Base-by-base conservation (phyloP, 1,140 invertebrate species). In the Globodera rostochiensis region DNA sequence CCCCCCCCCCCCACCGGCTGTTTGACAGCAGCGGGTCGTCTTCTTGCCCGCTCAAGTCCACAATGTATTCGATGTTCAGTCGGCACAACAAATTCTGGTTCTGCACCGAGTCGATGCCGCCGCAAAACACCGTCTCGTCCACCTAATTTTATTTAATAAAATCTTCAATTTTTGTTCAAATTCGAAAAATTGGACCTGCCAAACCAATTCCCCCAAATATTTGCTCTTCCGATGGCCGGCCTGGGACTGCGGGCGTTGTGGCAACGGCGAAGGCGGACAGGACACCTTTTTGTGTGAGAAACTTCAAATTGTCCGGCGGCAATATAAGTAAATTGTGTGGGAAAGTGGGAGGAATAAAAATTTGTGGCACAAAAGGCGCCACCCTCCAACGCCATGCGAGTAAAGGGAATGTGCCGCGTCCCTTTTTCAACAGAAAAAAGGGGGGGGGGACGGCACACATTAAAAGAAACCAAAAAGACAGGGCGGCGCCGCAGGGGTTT, bases 61-160 rank as follows among this genome's bases (percentile, higher is more conserved):
- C 86, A 74, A 85, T 84, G 74, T 85, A 87, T 69, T 85, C 85
- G 47, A 85, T 85, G 47, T 85, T 85, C 60, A 85, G 50, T 50
- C 84, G 84, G 75, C 84, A 85, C 9, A 85, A 64, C 45, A 85
- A 64, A 67, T 85, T 85, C 19, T 85, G 73, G 64, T 85, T 85
- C 77, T 84, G 81, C 9, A 73, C 84, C 11, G 84, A 83, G 25
- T 85, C 83, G 47, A 85, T 78, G 13, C 85, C 85, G n/a, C 84
- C 84, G 50, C 85, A 85, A 67, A 74, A 85, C n/a, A 87, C 85
- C 11, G 71, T 80, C 7, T 86, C 79, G 73, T 85, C 84, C n/a
- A 85, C 83, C 73, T 84, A 47, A n/a, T 13, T 36, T 73, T 75
- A n/a, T 46, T 45, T 75, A 4, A 46, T 4, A 82, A 81, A 50